Conservation (phyloP, 2,797 vertebrate species). For the Takifugu ocellatus region DNA sequence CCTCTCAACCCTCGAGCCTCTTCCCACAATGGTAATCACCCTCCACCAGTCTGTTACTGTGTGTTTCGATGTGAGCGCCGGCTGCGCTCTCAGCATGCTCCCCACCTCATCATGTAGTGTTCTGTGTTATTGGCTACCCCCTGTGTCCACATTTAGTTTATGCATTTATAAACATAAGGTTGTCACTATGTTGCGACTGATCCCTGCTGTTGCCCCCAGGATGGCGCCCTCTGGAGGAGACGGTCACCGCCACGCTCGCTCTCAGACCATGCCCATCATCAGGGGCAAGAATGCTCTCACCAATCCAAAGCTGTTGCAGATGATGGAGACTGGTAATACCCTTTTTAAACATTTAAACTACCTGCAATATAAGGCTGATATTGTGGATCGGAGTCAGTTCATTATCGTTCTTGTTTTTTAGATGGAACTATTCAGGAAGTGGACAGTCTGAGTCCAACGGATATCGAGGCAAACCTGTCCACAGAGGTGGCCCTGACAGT, state of each 20-base stretch:
- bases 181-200: slow-evolving; percentile 14
- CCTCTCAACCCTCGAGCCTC: slow-evolving; percentile 87
- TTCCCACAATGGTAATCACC: slow-evolving; percentile 92
- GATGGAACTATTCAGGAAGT: slow-evolving; percentile 84
- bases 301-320: slow-evolving; percentile 94
- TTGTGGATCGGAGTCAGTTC: background rate
- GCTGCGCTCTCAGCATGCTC: slow-evolving; percentile 64
- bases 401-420: slow-evolving; percentile 20
- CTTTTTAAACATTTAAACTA: no score
- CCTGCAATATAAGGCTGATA: no score
- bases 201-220: slow-evolving; percentile 69
- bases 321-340: slow-evolving; percentile 85
- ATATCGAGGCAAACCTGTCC: slow-evolving; percentile 91
- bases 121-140: slow-evolving; percentile 39
- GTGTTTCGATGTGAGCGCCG: slow-evolving; percentile 33
- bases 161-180: slow-evolving; percentile 25
- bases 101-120: slow-evolving; percentile 40
- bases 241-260: slow-evolving; percentile 90
- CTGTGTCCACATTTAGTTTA: slow-evolving; percentile 23
- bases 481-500: slow-evolving; percentile 93
- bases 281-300: slow-evolving; percentile 93
- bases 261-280: slow-evolving; percentile 96
- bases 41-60: slow-evolving; percentile 43
- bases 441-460: slow-evolving; percentile 86
- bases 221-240: slow-evolving; percentile 88